phyloP scores from a whole-genome alignment of 2,888 invertebrate genomes.

The Hartigia nigra region DNA sequence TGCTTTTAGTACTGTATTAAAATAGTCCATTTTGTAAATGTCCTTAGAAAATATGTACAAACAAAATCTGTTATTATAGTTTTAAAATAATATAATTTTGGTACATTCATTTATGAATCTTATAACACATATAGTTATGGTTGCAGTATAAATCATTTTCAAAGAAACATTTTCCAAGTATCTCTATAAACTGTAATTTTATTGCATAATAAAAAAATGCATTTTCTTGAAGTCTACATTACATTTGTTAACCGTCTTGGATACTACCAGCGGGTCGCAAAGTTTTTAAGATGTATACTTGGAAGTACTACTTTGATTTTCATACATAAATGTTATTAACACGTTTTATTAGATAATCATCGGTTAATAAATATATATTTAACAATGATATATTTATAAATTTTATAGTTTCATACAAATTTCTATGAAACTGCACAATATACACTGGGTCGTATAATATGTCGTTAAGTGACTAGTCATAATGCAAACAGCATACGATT shows the following conservation, averaged over 20 bases:
- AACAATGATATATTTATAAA: constrained; percentile 8
- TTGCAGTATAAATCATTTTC: background rate
- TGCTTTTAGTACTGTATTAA: background rate
- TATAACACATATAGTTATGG: background rate
- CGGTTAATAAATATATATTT: constrained; percentile 12
- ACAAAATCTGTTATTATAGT: background rate
- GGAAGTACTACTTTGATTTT: background rate
- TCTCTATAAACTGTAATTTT: background rate
- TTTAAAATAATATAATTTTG: background rate
- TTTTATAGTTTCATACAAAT: background rate
- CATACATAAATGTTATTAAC: background rate
- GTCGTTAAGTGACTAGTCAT: background rate
- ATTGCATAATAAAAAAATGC: background rate
- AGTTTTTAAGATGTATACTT: background rate
- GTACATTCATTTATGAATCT: background rate
- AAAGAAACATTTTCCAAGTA: background rate
- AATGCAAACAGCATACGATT: background rate
- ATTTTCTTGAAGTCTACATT: background rate
- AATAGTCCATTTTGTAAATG: background rate
- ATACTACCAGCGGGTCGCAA: background rate
- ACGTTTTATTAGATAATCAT: constrained; percentile 34
- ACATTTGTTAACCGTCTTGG: background rate
- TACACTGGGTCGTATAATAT: background rate
- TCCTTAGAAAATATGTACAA: background rate
- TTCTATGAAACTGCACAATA: background rate